Percentiles rank a stretch among this genome's conserved stretches.
These are phyloP conservation scores for Capreolus pygargus DNA, from an alignment of 2,113 vertebrate species.

Conservation along the genomic window DNA sequence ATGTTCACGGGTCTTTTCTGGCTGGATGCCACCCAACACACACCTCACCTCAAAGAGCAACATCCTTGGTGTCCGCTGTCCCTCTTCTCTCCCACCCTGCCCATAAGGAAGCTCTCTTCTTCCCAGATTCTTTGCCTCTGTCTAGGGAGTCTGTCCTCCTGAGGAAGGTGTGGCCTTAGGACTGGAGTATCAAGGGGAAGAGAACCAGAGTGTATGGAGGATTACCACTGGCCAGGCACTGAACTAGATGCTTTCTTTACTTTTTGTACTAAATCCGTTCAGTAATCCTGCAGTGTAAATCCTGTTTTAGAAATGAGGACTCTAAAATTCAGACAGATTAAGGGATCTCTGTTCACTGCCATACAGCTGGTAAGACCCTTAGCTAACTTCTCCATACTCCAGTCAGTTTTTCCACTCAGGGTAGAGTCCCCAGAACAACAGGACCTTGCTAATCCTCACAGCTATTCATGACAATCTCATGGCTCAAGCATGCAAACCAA, in stretches of 20 bases:
- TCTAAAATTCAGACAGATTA: neutral
- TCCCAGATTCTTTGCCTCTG: neutral
- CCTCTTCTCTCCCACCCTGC: neutral
- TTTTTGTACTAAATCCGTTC: neutral
- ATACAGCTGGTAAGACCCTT: neutral
- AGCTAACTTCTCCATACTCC: neutral
- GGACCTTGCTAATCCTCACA: conserved; percentile 33
- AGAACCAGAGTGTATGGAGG: neutral
- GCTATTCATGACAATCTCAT: neutral
- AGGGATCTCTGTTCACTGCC: neutral
- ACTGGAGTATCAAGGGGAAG: neutral
- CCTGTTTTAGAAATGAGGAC: neutral
- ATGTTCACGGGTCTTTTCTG: neutral
- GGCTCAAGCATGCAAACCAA: neutral
- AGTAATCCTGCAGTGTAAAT: neutral
- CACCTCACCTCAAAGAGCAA: neutral
- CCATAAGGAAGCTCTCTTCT: neutral
- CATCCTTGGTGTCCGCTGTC: neutral
- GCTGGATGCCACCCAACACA: neutral
- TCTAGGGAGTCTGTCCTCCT: neutral
- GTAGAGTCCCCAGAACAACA: neutral
- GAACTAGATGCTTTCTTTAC: neutral
- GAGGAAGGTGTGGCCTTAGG: neutral
- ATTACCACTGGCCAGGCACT: neutral
- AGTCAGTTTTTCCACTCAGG: neutral